Percentiles rank a stretch among this genome's conserved stretches.
phyloP scores from a whole-genome alignment of 2,113 vertebrate genomes.

The Nesogale talazaci region DNA sequence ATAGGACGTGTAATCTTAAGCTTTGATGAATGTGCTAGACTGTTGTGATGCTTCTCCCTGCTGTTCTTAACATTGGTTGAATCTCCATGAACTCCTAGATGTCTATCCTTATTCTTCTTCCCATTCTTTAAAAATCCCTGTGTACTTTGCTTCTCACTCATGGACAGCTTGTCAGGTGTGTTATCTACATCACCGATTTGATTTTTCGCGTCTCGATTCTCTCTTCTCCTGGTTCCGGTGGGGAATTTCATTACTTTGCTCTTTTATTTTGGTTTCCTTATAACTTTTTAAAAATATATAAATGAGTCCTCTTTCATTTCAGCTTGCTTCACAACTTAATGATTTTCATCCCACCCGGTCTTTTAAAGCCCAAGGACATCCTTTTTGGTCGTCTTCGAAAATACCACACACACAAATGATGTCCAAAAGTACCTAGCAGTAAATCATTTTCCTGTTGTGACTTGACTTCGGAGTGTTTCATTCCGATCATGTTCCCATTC shows the following conservation, averaged over 20 bases:
- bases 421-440: not conserved
- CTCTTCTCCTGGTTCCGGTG: not conserved
- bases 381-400: conserved; percentile 27
- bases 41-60: not conserved
- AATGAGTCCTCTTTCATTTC: conserved; percentile 15
- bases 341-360: conserved; percentile 30
- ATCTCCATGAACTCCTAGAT: not conserved
- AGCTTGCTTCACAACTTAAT: not conserved
- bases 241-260: conserved; percentile 19
- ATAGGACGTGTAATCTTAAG: not conserved
- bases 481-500: not conserved
- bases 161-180: not conserved
- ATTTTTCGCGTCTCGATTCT: conserved; percentile 12
- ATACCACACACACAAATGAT: not conserved
- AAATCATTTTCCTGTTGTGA: no score
- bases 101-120: not conserved
- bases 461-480: not conserved
- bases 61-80: not conserved
- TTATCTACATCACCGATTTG: not conserved
- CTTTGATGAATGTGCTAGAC: not conserved
- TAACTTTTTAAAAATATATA: conserved; percentile 20
- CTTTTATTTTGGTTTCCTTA: not conserved
- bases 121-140: not conserved
- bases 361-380: not conserved
- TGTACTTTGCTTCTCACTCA: not conserved